Conservation (phyloP, 2,888 invertebrate species). For the Creontiades dilutus region DNA sequence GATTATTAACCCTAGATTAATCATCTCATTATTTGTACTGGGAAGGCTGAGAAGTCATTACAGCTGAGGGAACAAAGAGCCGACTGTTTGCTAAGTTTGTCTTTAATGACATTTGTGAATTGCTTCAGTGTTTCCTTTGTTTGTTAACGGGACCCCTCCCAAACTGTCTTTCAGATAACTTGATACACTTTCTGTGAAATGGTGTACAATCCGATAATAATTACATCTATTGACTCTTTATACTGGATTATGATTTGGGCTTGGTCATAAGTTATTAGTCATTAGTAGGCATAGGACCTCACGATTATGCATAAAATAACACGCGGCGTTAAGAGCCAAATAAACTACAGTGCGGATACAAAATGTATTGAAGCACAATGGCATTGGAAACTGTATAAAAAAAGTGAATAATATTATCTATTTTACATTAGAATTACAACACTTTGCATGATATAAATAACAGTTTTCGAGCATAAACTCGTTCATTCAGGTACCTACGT, state of each 20-base stretch:
- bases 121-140: conserved; percentile 57
- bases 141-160: neutral
- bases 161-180: conserved; percentile 51
- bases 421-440: too few species aligned
- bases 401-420: too few species aligned
- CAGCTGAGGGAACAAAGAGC: conserved; percentile 58
- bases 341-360: too few species aligned
- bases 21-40: conserved; percentile 68
- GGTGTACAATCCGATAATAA: conserved; percentile 28
- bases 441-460: too few species aligned
- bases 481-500: too few species aligned
- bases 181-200: conserved; percentile 61
- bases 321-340: too few species aligned
- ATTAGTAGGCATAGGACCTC: too few species aligned
- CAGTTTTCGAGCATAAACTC: too few species aligned
- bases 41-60: conserved; percentile 67
- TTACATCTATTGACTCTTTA: neutral
- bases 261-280: too few species aligned
- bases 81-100: conserved; percentile 67
- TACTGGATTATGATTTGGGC: neutral
- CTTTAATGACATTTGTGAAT: conserved; percentile 70
- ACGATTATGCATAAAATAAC: too few species aligned
- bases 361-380: too few species aligned
- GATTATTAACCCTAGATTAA: conserved; percentile 72
- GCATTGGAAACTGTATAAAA: too few species aligned